A percentile compares a stretch with the other conserved stretches of the same genome.
Evolutionary conservation across 1,140 invertebrate species (phyloP).

Genomic region (Drosophila kanapiae): DNA sequence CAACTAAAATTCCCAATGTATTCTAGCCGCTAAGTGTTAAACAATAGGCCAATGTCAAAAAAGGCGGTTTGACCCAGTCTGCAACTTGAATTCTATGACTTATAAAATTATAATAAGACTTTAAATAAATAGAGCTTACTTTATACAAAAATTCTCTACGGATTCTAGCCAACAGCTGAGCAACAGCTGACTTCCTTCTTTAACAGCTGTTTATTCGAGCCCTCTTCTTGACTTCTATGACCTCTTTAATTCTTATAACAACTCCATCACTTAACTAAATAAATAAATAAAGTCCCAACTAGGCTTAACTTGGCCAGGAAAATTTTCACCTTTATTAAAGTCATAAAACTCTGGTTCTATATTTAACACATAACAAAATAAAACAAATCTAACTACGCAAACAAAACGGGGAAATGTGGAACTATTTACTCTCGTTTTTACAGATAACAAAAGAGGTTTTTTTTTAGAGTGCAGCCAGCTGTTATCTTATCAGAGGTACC

Average conservation of each 20-base stretch:
- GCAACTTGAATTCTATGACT: no score
- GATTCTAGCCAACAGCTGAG: not conserved
- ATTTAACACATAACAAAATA: not conserved
- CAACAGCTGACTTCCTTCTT: no score
- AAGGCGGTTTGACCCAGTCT: no score
- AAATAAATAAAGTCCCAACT: not conserved
- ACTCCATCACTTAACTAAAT: not conserved
- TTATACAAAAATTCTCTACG: not conserved
- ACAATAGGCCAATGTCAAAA: no score
- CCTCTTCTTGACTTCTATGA: no score
- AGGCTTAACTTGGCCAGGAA: not conserved
- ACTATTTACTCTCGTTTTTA: not conserved
- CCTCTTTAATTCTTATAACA: not conserved
- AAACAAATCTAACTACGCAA: slow-evolving; percentile 1
- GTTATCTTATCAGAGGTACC: slow-evolving; percentile 61
- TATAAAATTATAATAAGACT: no score
- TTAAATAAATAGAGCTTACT: not conserved
- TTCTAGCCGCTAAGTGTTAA: not conserved
- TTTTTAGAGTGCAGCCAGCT: slow-evolving; percentile 15
- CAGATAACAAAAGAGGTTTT: not conserved
- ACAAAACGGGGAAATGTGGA: not conserved
- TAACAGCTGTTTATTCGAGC: not conserved
- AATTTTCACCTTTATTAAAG: not conserved
- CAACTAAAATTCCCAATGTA: not conserved
- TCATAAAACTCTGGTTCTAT: slow-evolving; percentile 1